phyloP scores from a whole-genome alignment of 2,113 vertebrate genomes.

The Ursus arctos region DNA sequence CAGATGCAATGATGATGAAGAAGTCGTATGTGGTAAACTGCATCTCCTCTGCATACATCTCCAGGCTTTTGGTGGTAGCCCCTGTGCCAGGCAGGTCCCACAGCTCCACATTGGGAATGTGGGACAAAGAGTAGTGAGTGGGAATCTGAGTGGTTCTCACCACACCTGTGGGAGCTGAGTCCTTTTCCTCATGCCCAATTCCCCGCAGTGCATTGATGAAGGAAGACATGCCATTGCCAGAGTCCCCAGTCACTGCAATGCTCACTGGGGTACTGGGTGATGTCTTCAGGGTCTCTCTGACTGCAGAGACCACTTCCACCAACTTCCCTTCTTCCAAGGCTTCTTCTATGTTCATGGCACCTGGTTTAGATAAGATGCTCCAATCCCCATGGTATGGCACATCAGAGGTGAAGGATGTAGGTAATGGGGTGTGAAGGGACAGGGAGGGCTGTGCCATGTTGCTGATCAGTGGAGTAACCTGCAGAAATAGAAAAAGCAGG shows the following conservation, averaged over 20 bases:
- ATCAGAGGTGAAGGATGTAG: not conserved
- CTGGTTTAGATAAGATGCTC: accelerated
- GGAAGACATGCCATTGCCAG: conserved; percentile 58
- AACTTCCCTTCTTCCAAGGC: not conserved
- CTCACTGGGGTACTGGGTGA: not conserved
- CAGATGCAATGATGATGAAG: conserved; percentile 76
- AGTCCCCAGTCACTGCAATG: conserved; percentile 30
- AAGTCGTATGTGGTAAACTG: conserved; percentile 73
- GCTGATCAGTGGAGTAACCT: not conserved
- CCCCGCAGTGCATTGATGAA: conserved; percentile 79
- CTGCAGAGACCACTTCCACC: not conserved
- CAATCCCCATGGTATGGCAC: accelerated
- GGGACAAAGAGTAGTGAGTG: conserved; percentile 49
- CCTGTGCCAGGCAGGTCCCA: conserved; percentile 85
- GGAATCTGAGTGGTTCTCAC: conserved; percentile 67
- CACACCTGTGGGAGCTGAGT: conserved; percentile 73
- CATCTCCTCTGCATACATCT: conserved; percentile 59
- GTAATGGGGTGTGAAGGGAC: not conserved
- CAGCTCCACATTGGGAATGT: conserved; percentile 60
- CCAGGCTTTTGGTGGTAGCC: not conserved
- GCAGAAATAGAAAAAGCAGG: not conserved
- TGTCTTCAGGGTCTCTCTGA: not conserved
- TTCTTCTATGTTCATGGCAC: not conserved
- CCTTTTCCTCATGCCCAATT: conserved; percentile 63
- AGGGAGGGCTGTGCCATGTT: not conserved